These are phyloP conservation scores for Tympanuchus pallidicinctus DNA, from an alignment of 2,113 vertebrate genomes.

Conservation along the genomic window DNA sequence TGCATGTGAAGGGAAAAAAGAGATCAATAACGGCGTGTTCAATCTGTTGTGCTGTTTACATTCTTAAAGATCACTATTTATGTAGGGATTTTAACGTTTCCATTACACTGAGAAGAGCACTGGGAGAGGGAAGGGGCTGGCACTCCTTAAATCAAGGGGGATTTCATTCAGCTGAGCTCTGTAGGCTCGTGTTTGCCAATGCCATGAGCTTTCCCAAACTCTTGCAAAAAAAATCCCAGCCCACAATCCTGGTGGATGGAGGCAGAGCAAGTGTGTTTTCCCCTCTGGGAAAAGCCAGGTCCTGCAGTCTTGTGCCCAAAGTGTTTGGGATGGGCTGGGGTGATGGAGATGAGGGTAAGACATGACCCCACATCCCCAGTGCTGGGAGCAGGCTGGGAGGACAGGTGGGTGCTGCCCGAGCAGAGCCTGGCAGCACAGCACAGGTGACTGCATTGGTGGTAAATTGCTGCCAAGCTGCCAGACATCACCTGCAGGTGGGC, in stretches of 20 bases:
- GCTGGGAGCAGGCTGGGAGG: not conserved
- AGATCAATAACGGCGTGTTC: not conserved
- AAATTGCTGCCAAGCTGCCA: not conserved
- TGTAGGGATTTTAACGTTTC: not conserved
- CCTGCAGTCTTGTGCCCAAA: not conserved
- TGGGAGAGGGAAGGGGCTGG: not conserved
- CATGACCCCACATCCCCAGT: rapidly evolving
- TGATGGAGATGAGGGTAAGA: not conserved
- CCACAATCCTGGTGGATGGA: rapidly evolving
- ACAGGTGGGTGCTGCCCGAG: not conserved
- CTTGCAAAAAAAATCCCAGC: not conserved
- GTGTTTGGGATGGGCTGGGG: not conserved
- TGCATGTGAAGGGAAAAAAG: not conserved
- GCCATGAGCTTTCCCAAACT: not conserved
- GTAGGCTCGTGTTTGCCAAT: not conserved
- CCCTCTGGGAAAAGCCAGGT: not conserved
- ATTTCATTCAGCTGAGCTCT: not conserved
- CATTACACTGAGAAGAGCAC: not conserved
- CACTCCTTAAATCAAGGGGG: not conserved
- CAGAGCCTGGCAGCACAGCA: rapidly evolving
- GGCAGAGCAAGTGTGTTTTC: not conserved
- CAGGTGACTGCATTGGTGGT: not conserved
- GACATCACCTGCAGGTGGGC: not conserved
- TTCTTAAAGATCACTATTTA: conserved; percentile 14
- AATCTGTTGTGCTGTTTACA: not conserved